These are phyloP conservation scores for Propithecus coquereli DNA, from an alignment of 2,113 vertebrate genomes.

Conservation along the genomic window DNA sequence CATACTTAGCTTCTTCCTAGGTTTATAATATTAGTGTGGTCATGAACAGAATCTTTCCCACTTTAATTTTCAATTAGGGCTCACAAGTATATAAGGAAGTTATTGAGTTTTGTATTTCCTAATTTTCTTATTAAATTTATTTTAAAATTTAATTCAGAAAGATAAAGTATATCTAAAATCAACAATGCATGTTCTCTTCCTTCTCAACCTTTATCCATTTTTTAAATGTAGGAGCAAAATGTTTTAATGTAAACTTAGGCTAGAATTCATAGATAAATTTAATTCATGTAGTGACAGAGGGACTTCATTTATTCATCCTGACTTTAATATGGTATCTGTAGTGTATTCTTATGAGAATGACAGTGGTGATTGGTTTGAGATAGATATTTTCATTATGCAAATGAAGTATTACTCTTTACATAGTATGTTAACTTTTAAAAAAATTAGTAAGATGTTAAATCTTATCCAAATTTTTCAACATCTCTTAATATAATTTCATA, in stretches of 20 bases:
- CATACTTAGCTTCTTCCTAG: neutral
- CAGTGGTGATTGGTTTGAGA: neutral
- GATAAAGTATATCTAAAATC: neutral
- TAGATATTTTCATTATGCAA: neutral
- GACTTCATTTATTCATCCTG: neutral
- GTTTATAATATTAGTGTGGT: neutral
- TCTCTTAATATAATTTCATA: neutral
- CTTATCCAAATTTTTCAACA: neutral
- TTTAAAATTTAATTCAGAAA: conserved; percentile 38
- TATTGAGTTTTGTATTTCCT: conserved; percentile 4
- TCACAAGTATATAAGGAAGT: conserved; percentile 16
- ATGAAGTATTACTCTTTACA: neutral
- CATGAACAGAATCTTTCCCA: neutral
- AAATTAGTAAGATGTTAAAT: neutral
- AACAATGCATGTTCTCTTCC: neutral
- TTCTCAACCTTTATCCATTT: neutral
- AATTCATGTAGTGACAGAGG: neutral
- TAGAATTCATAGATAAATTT: neutral
- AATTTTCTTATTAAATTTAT: neutral
- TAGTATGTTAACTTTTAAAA: neutral
- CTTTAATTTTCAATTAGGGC: conserved; percentile 11
- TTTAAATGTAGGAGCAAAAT: neutral
- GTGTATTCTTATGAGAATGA: neutral
- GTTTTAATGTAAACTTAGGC: neutral
- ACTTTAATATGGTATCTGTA: neutral